Evolutionary conservation across 2,113 vertebrate species (phyloP).

Genomic region (Pandion haliaetus): DNA sequence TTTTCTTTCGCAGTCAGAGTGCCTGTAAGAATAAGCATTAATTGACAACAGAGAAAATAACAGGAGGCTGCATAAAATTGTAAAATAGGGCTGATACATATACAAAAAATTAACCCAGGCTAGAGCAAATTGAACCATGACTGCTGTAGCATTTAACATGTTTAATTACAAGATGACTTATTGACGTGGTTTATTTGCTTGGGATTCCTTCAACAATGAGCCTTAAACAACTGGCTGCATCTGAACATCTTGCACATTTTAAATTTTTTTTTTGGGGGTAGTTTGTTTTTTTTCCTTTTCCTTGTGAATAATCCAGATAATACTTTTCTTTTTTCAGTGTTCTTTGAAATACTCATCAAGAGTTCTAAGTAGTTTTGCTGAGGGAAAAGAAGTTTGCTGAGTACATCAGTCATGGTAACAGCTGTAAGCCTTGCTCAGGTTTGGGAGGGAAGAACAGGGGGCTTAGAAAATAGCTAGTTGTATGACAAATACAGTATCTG

Average conservation of each 20-base stretch:
- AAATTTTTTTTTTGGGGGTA: neutral
- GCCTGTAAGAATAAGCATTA: neutral
- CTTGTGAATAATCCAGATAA: neutral
- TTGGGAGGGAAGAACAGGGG: neutral
- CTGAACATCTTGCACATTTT: neutral
- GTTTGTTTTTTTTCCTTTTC: neutral
- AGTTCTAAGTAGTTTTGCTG: neutral
- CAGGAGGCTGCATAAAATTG: neutral
- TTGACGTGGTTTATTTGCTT: neutral
- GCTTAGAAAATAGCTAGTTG: neutral
- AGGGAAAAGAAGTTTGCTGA: neutral
- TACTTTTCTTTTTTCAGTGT: neutral
- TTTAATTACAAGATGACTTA: neutral
- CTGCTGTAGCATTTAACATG: neutral
- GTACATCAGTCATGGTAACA: neutral
- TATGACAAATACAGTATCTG: neutral
- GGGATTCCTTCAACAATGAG: neutral
- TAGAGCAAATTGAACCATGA: neutral
- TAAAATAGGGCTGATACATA: neutral
- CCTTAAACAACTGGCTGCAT: neutral
- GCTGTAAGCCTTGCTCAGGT: neutral
- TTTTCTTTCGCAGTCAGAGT: neutral
- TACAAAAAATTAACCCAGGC: neutral
- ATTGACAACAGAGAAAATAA: neutral
- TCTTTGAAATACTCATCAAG: neutral